Evolutionary conservation across 2,888 invertebrate genomes (phyloP).

Genomic region (Aleiodes testaceus): DNA sequence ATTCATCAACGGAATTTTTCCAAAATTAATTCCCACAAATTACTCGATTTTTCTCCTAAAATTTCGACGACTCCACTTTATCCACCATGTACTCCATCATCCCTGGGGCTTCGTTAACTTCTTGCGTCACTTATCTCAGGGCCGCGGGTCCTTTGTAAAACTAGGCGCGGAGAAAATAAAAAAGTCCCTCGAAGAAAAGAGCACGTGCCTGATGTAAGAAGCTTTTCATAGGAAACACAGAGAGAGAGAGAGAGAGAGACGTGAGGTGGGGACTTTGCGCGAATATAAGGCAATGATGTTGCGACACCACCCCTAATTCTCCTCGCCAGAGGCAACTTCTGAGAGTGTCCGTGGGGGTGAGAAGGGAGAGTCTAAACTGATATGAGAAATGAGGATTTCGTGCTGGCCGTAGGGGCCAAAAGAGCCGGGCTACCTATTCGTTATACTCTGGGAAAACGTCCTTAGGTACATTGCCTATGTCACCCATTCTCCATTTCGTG

Average conservation of each 20-base stretch:
- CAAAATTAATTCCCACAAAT: too few relatives aligned
- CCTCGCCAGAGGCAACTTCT: constrained; percentile 63
- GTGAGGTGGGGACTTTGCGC: constrained; percentile 36
- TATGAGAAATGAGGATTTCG: constrained; percentile 72
- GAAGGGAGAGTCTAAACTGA: constrained; percentile 64
- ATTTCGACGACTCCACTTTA: background rate
- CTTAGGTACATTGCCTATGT: constrained; percentile 53
- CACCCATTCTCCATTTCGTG: background rate
- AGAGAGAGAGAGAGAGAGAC: constrained; percentile 32
- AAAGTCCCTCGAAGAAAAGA: constrained; percentile 17
- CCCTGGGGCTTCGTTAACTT: constrained; percentile 24
- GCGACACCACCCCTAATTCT: constrained; percentile 64
- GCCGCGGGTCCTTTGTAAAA: constrained; percentile 40
- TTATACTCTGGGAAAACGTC: constrained; percentile 64
- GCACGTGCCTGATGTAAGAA: constrained; percentile 43
- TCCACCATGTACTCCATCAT: constrained; percentile 3
- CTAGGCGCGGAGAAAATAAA: constrained; percentile 41
- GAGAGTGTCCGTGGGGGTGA: constrained; percentile 64
- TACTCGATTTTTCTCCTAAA: background rate
- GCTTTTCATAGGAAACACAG: background rate
- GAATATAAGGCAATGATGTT: constrained; percentile 63
- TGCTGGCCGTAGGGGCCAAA: constrained; percentile 67
- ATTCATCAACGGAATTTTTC: too few relatives aligned
- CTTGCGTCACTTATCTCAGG: constrained; percentile 24
- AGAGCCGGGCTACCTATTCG: constrained; percentile 59